phyloP scores from a whole-genome alignment of 2,113 vertebrate genomes.

The Falcunculus frontatus region DNA sequence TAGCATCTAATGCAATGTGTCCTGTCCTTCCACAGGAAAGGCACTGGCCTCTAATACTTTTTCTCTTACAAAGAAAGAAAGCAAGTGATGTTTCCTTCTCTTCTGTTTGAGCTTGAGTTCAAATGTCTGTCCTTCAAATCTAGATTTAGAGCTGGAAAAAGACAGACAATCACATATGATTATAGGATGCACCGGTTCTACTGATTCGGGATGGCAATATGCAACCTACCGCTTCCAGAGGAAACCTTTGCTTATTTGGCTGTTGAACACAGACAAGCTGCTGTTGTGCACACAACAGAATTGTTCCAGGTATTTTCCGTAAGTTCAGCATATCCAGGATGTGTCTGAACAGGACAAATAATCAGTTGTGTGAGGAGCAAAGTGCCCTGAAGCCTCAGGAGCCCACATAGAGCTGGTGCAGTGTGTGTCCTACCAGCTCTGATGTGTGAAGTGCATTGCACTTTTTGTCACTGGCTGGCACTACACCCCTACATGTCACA shows the following conservation, averaged over 20 bases:
- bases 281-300: neutral
- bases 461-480: neutral
- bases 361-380: neutral
- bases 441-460: rapidly evolving
- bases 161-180: neutral
- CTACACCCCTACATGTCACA: neutral
- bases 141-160: neutral
- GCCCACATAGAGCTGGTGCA: neutral
- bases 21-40: neutral
- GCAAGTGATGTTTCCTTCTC: neutral
- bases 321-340: neutral
- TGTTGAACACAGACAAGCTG: neutral
- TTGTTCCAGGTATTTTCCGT: neutral
- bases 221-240: neutral
- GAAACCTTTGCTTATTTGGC: neutral
- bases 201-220: neutral
- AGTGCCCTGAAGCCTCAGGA: neutral
- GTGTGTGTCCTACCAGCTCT: too few species aligned
- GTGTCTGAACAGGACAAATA: neutral
- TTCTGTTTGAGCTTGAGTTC: neutral
- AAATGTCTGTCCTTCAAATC: neutral
- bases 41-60: neutral
- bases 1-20: neutral
- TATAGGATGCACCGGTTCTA: neutral
- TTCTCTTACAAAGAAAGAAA: neutral